Evolutionary conservation across 2,113 vertebrate genomes (phyloP).

Genomic region (Irena cyanogastra): DNA sequence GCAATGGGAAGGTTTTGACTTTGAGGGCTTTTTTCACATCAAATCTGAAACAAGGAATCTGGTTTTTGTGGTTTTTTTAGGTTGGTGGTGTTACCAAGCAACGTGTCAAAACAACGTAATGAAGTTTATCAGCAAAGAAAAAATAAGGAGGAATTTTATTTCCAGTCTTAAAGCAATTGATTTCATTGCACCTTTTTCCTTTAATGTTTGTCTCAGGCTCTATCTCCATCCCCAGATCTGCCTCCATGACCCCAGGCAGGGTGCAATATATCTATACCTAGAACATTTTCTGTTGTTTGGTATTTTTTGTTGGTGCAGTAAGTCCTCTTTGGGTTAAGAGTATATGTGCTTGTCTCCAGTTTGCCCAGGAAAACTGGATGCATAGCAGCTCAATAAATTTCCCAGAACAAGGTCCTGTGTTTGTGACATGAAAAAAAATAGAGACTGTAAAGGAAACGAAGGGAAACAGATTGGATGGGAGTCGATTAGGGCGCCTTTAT

Average conservation of each 20-base stretch:
- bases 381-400: background rate
- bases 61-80: background rate
- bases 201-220: background rate
- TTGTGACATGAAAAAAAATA: background rate
- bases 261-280: background rate
- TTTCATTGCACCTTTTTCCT: background rate
- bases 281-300: background rate
- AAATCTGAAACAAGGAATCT: background rate
- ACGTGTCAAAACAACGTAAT: background rate
- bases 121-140: background rate
- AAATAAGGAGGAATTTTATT: background rate
- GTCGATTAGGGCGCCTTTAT: background rate
- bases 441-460: background rate
- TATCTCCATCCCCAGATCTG: background rate
- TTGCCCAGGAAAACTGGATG: background rate
- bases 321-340: background rate
- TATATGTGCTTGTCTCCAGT: background rate
- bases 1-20: background rate
- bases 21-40: background rate
- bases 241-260: background rate
- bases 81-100: background rate
- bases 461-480: background rate
- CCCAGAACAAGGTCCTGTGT: background rate
- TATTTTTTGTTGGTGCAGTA: background rate
- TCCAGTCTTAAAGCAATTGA: background rate